These are phyloP conservation scores for Mesorhabditis sp. DNA, from an alignment of 2,888 invertebrate genomes.

Conservation along the genomic window DNA sequence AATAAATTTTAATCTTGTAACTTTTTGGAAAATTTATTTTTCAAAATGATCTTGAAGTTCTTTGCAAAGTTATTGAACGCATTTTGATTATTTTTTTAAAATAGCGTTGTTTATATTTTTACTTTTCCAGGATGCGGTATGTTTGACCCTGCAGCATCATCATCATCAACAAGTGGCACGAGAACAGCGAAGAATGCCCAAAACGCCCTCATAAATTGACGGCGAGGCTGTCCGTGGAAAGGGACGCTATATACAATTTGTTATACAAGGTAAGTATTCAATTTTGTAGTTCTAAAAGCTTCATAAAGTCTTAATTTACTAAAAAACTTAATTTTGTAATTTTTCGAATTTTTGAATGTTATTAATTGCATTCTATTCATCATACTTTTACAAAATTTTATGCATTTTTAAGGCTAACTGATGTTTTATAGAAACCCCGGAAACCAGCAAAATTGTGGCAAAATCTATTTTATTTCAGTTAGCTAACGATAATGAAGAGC, in stretches of 20 bases:
- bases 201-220: conserved; percentile 18
- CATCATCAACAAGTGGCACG: neutral
- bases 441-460: too few species aligned
- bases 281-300: conserved; percentile 4
- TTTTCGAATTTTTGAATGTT: conserved; percentile 5
- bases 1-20: too few species aligned
- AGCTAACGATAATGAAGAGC: conserved; percentile 30
- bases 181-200: too few species aligned
- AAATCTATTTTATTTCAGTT: too few species aligned
- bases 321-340: neutral
- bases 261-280: conserved; percentile 39
- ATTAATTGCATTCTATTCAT: too few species aligned
- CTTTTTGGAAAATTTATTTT: too few species aligned
- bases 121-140: neutral
- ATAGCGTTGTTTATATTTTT: too few species aligned
- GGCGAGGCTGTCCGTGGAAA: conserved; percentile 42
- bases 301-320: too few species aligned
- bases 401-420: conserved; percentile 21
- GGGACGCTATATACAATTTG: conserved; percentile 46
- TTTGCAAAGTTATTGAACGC: too few species aligned
- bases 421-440: conserved; percentile 19
- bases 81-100: too few species aligned
- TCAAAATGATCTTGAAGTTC: too few species aligned
- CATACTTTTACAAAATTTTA: too few species aligned
- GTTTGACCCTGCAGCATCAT: neutral